Evolutionary conservation across 1,140 invertebrate species (phyloP), one percentile per base, ranked within the genome.

Genomic region (Rhysida immarginata): DNA sequence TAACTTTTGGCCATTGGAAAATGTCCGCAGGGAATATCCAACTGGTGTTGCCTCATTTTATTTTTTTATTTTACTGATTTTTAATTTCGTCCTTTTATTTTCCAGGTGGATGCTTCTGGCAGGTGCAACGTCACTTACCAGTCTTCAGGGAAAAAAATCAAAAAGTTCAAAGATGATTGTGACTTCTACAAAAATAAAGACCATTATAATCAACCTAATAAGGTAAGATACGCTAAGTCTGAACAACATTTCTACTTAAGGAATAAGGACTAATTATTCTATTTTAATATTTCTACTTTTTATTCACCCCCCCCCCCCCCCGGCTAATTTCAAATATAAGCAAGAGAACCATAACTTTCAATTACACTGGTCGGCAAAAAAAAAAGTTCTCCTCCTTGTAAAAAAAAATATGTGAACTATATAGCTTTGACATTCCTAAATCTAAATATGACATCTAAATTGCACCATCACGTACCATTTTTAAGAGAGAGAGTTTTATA

Each of bases 31-130:
- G n/a, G n/a, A n/a, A n/a, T n/a, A n/a, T n/a, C n/a, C n/a, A n/a
- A n/a, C n/a, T n/a, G n/a, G n/a, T n/a, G n/a, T n/a, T n/a, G n/a
- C n/a, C n/a, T n/a, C n/a, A n/a, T n/a, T n/a, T n/a, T n/a, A n/a
- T n/a, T n/a, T n/a, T n/a, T n/a, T n/a, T n/a, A n/a, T n/a, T n/a
- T n/a, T n/a, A n/a, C n/a, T n/a, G n/a, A n/a, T n/a, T 35, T 8
- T 35, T 35, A 35, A 8, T 35, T 35, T 35, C 16, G 16, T 35
- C 16, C 16, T 8, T 35, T 35, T 35, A 11, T 5, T 20, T 51
- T 25, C 14, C 24, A 51, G 49, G 26, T 51, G 24, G 49, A 51
- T 51, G 49, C 26, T 5, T 51, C 49, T 8, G 49, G 49, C 24
- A 25, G 8, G 8, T 51, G 49, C 26, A 8, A 3, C 5, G 49